Evolutionary conservation across 2,113 vertebrate species (phyloP).

Genomic region (Spilogale gracilis): DNA sequence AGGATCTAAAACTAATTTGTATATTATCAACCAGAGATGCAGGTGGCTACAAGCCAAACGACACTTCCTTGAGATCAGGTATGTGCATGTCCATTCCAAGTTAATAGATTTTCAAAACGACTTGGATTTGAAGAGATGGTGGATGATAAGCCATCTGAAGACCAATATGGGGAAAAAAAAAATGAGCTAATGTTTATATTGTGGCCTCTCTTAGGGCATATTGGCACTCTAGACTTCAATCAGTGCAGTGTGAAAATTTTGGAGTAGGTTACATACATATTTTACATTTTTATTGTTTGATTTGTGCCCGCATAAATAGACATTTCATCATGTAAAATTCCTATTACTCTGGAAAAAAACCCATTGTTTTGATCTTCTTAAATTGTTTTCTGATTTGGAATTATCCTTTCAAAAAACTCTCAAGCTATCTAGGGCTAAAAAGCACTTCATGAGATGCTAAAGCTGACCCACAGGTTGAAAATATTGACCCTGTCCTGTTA

Average conservation of each 20-base stretch:
- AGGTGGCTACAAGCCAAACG: not conserved
- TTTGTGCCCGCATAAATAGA: constrained; percentile 69
- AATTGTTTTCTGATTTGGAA: constrained; percentile 75
- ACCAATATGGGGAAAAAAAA: not conserved
- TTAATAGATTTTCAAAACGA: not conserved
- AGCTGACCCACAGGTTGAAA: constrained; percentile 72
- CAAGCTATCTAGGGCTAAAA: constrained; percentile 67
- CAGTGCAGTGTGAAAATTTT: constrained; percentile 55
- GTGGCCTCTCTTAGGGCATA: constrained; percentile 1
- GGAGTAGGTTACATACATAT: constrained; percentile 55
- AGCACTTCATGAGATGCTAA: constrained; percentile 76
- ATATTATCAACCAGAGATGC: not conserved
- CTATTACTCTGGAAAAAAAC: constrained; percentile 61
- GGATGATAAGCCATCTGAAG: constrained; percentile 17
- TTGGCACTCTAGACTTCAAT: not conserved
- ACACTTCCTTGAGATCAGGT: constrained; percentile 39
- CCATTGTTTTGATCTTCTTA: constrained; percentile 72
- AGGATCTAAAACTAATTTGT: not conserved
- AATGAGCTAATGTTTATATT: constrained; percentile 41
- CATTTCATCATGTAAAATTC: constrained; percentile 80
- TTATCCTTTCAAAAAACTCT: constrained; percentile 74
- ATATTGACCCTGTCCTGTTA: constrained; percentile 82
- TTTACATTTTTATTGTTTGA: constrained; percentile 78
- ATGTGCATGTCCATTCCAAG: constrained; percentile 7
- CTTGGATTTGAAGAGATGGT: constrained; percentile 31